A percentile compares a stretch with the other conserved stretches of the same genome.
These are phyloP conservation scores for Terebella lapidaria DNA, from an alignment of 2,888 invertebrate species.

Conservation along the genomic window DNA sequence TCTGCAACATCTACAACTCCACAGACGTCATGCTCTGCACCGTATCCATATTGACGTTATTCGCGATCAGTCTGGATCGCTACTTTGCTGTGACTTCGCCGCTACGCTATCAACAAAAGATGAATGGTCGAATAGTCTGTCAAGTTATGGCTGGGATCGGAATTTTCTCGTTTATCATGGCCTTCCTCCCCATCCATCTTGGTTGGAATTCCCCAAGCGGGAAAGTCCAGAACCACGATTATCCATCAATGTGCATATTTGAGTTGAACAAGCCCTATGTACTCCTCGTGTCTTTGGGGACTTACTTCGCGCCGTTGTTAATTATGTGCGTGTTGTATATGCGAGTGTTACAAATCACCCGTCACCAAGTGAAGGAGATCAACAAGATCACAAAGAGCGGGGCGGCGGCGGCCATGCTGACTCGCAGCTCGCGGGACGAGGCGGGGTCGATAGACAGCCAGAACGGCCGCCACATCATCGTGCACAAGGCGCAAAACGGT, in stretches of 20 bases:
- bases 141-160: conserved; percentile 21
- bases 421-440: background rate
- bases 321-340: conserved; percentile 26
- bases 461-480: background rate
- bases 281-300: conserved; percentile 22
- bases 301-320: conserved; percentile 25
- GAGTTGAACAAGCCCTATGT: conserved; percentile 24
- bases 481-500: background rate
- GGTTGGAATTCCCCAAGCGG: conserved; percentile 25
- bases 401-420: background rate
- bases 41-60: conserved; percentile 26
- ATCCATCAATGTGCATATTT: conserved; percentile 19
- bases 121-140: conserved; percentile 17
- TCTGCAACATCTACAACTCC: conserved; percentile 26
- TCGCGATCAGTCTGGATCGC: conserved; percentile 26
- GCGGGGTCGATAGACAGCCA: background rate
- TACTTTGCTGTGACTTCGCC: conserved; percentile 24
- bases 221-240: conserved; percentile 17
- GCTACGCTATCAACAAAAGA: conserved; percentile 20
- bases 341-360: conserved; percentile 20
- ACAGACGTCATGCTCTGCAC: conserved; percentile 28
- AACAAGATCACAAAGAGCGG: conserved; percentile 18
- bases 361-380: conserved; percentile 24
- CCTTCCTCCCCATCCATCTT: conserved; percentile 27
- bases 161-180: conserved; percentile 25